These are phyloP conservation scores for Aurelia sp. DNA, from an alignment of 30 jellyfish, hydroid and myxozoan genomes.

Conservation along the genomic window DNA sequence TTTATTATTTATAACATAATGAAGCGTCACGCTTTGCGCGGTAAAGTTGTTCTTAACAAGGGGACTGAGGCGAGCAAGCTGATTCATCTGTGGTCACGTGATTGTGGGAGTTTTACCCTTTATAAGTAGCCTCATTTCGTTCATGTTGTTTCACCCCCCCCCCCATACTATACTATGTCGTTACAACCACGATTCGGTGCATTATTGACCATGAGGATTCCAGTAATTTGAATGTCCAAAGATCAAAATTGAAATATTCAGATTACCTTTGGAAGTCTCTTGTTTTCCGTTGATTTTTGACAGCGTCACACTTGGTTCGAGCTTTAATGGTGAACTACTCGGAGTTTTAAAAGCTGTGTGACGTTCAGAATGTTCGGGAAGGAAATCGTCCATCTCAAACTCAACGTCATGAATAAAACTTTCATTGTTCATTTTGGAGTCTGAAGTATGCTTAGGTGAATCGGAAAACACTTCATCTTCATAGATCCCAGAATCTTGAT, in stretches of 20 bases:
- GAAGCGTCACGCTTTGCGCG: no score
- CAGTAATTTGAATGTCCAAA: no score
- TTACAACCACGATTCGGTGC: no score
- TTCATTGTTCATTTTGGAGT: slow-evolving; percentile 34
- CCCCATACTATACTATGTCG: no score
- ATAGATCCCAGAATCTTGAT: slow-evolving; percentile 97
- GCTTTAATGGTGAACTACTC: slow-evolving; percentile 94
- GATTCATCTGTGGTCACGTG: no score
- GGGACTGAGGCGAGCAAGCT: no score
- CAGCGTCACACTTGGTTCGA: slow-evolving; percentile 57
- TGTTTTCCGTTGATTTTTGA: slow-evolving; percentile 49
- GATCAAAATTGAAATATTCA: no score
- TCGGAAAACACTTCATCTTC: slow-evolving; percentile 95
- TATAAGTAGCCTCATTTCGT: no score
- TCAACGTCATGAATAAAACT: slow-evolving; percentile 74
- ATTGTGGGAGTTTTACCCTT: no score
- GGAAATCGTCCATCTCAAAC: slow-evolving; percentile 77
- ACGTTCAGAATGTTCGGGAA: slow-evolving; percentile 84
- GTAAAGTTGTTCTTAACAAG: no score
- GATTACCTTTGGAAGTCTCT: slow-evolving; percentile 31
- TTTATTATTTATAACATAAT: slow-evolving; percentile 30
- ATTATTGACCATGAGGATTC: no score
- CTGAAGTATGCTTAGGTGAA: slow-evolving; percentile 77
- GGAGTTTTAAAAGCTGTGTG: slow-evolving; percentile 97
- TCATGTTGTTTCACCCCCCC: no score